These are phyloP conservation scores for Sylvia atricapilla DNA, from an alignment of 2,113 vertebrate genomes.

Conservation along the genomic window DNA sequence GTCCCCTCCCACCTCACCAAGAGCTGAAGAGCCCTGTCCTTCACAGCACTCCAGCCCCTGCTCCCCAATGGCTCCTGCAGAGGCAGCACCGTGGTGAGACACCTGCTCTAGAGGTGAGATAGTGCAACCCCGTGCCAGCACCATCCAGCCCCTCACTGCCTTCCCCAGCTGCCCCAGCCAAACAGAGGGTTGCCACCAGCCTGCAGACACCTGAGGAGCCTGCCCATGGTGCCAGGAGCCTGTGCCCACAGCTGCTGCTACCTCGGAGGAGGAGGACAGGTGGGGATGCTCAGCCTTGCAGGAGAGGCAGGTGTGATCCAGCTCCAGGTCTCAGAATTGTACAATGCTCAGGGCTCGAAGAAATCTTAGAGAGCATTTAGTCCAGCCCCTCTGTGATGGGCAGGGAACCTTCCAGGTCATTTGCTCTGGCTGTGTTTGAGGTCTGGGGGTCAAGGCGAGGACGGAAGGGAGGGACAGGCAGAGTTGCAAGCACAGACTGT, in stretches of 20 bases:
- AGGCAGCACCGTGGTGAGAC: fast-evolving
- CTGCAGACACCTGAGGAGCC: not conserved
- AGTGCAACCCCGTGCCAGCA: not conserved
- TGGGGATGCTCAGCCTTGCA: not conserved
- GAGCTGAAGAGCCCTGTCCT: not conserved
- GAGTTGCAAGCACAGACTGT: fast-evolving
- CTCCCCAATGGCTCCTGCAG: fast-evolving
- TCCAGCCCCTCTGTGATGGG: not conserved
- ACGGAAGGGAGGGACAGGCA: not conserved
- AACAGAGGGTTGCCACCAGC: not conserved
- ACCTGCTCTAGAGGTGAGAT: not conserved
- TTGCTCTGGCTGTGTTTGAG: not conserved
- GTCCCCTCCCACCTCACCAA: not conserved
- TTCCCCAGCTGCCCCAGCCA: fast-evolving
- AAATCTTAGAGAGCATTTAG: not conserved
- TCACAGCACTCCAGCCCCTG: not conserved
- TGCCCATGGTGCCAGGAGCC: not conserved
- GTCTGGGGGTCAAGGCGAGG: fast-evolving
- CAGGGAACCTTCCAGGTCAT: not conserved
- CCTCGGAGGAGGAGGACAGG: not conserved
- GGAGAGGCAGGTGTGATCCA: fast-evolving
- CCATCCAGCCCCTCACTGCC: not conserved
- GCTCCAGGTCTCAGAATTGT: not conserved
- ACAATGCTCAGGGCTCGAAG: not conserved
- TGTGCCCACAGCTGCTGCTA: not conserved